Evolutionary conservation across 2,797 vertebrate genomes (phyloP).

Genomic region (Cyclura pinguis): DNA sequence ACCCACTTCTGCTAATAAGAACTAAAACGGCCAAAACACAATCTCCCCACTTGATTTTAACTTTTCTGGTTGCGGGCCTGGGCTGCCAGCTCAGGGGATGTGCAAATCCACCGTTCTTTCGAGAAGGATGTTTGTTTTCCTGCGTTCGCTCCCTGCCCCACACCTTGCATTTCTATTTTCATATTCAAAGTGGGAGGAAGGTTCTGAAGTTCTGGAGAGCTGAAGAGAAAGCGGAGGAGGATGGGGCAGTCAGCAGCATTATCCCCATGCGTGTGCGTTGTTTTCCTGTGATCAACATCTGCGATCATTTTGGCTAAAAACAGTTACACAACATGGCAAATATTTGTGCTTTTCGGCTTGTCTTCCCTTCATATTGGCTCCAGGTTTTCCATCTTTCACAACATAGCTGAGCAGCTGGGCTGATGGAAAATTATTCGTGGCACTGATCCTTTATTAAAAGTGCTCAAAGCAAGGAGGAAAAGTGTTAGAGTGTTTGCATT

Average conservation of each 20-base stretch:
- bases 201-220: neutral
- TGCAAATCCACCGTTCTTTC: neutral
- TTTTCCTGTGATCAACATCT: neutral
- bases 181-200: slow-evolving; percentile 17
- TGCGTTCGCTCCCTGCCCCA: neutral
- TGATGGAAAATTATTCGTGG: neutral
- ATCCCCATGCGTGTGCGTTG: neutral
- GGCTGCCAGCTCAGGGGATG: neutral
- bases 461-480: neutral
- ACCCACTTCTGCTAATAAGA: neutral
- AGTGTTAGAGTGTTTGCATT: too few relatives aligned
- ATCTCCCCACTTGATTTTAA: neutral
- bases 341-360: neutral
- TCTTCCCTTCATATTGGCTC: neutral
- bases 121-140: neutral
- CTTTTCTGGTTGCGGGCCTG: neutral
- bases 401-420: neutral
- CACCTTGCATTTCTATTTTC: slow-evolving; percentile 19
- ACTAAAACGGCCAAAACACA: neutral
- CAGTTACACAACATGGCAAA: neutral
- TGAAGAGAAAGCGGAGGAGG: neutral
- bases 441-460: neutral
- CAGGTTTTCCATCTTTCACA: neutral
- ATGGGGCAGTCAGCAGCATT: neutral
- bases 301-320: neutral